Conservation (phyloP, 2,113 vertebrate species). For the Antechinus flavipes region DNA sequence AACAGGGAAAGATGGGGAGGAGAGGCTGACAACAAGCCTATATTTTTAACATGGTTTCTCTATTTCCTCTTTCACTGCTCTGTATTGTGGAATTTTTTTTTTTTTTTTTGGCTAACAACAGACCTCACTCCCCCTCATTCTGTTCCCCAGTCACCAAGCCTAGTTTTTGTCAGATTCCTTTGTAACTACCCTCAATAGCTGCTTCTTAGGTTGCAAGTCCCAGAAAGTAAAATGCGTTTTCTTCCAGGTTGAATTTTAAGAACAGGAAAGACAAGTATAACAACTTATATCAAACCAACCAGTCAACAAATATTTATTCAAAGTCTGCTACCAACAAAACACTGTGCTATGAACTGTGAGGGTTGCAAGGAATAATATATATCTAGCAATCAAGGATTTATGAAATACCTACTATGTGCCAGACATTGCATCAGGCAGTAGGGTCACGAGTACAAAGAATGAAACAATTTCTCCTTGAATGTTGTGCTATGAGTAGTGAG, state of each 20-base stretch:
- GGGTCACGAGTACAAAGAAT: too few relatives aligned
- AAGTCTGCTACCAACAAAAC: neutral
- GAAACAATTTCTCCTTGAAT: too few relatives aligned
- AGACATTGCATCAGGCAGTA: too few relatives aligned
- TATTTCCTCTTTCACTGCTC: conserved; percentile 11
- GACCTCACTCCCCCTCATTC: neutral
- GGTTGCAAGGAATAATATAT: neutral
- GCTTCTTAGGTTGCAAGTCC: neutral
- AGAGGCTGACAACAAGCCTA: neutral
- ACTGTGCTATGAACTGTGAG: neutral
- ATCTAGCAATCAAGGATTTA: too few relatives aligned
- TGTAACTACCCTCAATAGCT: conserved; percentile 25
- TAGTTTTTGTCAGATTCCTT: conserved; percentile 10
- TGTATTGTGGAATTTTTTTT: neutral
- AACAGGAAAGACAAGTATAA: conserved; percentile 44
- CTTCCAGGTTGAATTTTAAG: conserved; percentile 35
- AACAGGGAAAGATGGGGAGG: conserved; percentile 3
- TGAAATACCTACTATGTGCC: too few relatives aligned
- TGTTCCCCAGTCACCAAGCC: conserved; percentile 13
- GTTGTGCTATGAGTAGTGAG: neutral
- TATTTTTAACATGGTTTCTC: neutral
- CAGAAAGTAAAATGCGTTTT: conserved; percentile 21
- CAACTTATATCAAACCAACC: neutral
- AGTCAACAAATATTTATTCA: neutral
- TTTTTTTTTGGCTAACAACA: conserved; percentile 21